phyloP scores from a whole-genome alignment of 2,113 vertebrate species.

The Poeciliopsis turrubarensis region DNA sequence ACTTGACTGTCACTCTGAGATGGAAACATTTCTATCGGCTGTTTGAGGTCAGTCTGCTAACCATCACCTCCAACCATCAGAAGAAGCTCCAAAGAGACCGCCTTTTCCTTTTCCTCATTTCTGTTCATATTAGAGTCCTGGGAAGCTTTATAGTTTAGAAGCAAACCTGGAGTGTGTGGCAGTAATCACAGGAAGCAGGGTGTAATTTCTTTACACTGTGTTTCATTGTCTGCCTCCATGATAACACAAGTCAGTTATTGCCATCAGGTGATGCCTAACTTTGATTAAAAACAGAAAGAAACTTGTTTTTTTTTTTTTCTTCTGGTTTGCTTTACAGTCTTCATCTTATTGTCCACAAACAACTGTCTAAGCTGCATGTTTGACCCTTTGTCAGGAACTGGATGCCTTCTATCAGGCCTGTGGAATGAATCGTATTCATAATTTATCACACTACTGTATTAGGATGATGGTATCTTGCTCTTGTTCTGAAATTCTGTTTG shows the following conservation, averaged over 20 bases:
- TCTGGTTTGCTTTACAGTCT: no score
- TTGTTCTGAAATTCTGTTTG: no score
- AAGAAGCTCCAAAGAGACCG: not conserved
- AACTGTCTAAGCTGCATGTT: not conserved
- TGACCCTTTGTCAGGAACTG: conserved; percentile 8
- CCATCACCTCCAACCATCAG: not conserved
- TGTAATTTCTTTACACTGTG: conserved; percentile 19
- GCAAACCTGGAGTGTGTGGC: conserved; percentile 25
- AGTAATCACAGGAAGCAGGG: conserved; percentile 24
- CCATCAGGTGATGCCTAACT: not conserved
- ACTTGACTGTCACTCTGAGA: conserved; percentile 37
- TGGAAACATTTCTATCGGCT: conserved; percentile 5
- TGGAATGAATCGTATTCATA: no score
- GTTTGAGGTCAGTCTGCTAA: not conserved
- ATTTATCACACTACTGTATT: no score
- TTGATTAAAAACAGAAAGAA: no score
- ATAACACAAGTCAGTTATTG: no score
- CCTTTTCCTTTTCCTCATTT: not conserved
- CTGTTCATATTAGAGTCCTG: not conserved
- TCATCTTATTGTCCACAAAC: no score
- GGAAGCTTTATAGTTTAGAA: not conserved
- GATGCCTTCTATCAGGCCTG: conserved; percentile 1
- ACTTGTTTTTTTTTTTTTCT: no score
- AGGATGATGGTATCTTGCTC: no score
- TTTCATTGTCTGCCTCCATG: conserved; percentile 18